Base-by-base conservation (phyloP, 1,140 invertebrate genomes). In the Drosophila aff. region DNA sequence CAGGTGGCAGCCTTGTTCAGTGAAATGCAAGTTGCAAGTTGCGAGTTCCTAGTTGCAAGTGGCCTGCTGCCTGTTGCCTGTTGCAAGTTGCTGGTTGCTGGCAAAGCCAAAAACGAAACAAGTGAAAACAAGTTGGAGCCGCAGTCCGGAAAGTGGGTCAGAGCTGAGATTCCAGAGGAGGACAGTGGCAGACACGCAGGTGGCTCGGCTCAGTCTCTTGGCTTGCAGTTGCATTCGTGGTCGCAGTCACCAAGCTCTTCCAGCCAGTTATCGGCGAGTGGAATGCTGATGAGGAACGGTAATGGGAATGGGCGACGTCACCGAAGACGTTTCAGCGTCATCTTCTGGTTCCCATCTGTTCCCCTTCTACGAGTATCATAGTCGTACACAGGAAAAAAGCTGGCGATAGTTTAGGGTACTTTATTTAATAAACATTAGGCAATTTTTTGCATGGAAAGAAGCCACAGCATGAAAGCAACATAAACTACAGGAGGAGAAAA, bases 101-200 rank as follows among this genome's bases (percentile, higher is more conserved):
- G 67, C 75, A 63, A 72, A 66, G 60, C 75, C 66, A 79, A 89
- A 89, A 89, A 79, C 84, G 85, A 85, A 91, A 85, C 85, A 89
- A 89, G 85, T 89, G 85, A 89, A 89, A 89, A 89, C 85, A 89
- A 89, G 85, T 87, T 87, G 83, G 76, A 86, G 83, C 75, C 59
- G 79, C 68, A 73, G 71, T 59, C 65, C 81, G 62, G 66, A 90
- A 89, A 90, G 84, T 90, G 81, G 85, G 84, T 90, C 85, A 90
- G 50, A 81, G 72, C 68, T 80, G 64, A 81, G 76, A 78, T 79
- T 78, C 76, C 76, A 82, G 75, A 28, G 36, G 57, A 62, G 71
- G 59, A 62, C 33, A 71, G 65, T 66, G 59, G 65, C 81, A 84
- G 84, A 90, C 75, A 81, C 80, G 87, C 78, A 85, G 81, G 77